Percentiles rank a stretch among this genome's conserved stretches.
These are phyloP conservation scores for Formicarius rufipectus DNA, from an alignment of 2,113 vertebrate species.

Conservation along the genomic window DNA sequence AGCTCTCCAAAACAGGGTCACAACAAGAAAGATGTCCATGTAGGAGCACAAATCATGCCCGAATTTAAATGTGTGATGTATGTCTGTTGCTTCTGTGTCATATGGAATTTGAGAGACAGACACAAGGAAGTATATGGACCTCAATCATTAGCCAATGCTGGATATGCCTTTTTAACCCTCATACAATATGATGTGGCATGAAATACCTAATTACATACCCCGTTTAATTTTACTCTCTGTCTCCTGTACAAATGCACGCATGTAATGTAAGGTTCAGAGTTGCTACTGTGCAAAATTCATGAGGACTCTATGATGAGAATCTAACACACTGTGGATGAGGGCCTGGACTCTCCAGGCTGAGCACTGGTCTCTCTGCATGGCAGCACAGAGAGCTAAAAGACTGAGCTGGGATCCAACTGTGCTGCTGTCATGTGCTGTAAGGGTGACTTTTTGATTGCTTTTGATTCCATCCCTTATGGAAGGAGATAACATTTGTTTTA, in stretches of 20 bases:
- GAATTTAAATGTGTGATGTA: not conserved
- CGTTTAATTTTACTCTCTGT: not conserved
- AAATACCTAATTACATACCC: slow-evolving; percentile 1
- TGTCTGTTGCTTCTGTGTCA: not conserved
- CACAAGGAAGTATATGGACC: not conserved
- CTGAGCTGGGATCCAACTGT: not conserved
- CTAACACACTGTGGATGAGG: not conserved
- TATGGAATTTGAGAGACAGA: not conserved
- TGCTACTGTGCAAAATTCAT: not conserved
- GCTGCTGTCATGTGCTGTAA: not conserved
- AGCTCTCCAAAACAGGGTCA: not conserved
- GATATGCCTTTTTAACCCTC: not conserved
- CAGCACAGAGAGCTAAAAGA: not conserved
- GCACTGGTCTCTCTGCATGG: not conserved
- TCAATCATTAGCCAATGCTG: not conserved
- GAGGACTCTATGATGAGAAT: not conserved
- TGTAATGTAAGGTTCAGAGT: not conserved
- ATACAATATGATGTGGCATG: not conserved
- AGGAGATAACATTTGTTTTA: not conserved
- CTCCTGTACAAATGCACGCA: not conserved
- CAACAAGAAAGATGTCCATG: not conserved
- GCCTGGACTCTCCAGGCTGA: not conserved
- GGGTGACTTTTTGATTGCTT: not conserved
- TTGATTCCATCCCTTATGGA: not conserved
- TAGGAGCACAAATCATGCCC: not conserved